Percentiles rank a stretch among this genome's conserved stretches.
These are phyloP conservation scores for Crossocerus cetratus DNA, from an alignment of 2,888 invertebrate genomes.

Conservation along the genomic window DNA sequence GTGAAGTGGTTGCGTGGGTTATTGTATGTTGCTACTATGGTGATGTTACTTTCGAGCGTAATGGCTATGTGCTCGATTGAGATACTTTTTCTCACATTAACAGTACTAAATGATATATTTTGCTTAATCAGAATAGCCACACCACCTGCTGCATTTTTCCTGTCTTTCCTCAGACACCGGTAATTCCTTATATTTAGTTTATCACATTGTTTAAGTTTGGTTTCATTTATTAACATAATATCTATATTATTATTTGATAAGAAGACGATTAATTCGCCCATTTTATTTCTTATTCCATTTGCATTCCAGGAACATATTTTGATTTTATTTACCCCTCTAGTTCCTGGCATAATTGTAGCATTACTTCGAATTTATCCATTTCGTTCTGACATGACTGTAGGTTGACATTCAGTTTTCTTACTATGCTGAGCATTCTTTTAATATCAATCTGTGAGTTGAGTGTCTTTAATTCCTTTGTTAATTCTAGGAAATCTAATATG, in stretches of 20 bases:
- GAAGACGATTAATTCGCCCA: slow-evolving; percentile 40
- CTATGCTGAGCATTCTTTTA: slow-evolving; percentile 24
- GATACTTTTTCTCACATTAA: not conserved
- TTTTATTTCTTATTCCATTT: slow-evolving; percentile 38
- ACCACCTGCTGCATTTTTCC: slow-evolving; percentile 1
- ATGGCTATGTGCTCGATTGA: not conserved
- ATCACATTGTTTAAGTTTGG: slow-evolving; percentile 25
- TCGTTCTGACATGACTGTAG: slow-evolving; percentile 20
- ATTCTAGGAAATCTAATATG: too few species aligned
- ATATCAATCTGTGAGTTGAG: too few species aligned
- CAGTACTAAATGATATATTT: not conserved
- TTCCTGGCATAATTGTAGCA: slow-evolving; percentile 12
- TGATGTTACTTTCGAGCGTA: not conserved
- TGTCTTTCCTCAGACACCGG: slow-evolving; percentile 38
- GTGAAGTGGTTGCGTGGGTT: slow-evolving; percentile 9
- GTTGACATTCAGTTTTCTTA: slow-evolving; percentile 17
- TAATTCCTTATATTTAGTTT: slow-evolving; percentile 48
- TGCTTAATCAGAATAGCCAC: slow-evolving; percentile 3
- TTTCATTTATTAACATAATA: slow-evolving; percentile 46
- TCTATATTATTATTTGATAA: slow-evolving; percentile 40
- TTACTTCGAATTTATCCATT: slow-evolving; percentile 20
- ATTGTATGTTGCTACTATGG: slow-evolving; percentile 7
- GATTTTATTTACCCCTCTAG: slow-evolving; percentile 19
- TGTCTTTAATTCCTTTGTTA: too few species aligned
- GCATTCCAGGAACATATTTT: slow-evolving; percentile 50